A percentile compares a stretch with the other conserved stretches of the same genome.
Conservation (phyloP, 2,888 invertebrate species). For the Ariolimax columbianus region DNA sequence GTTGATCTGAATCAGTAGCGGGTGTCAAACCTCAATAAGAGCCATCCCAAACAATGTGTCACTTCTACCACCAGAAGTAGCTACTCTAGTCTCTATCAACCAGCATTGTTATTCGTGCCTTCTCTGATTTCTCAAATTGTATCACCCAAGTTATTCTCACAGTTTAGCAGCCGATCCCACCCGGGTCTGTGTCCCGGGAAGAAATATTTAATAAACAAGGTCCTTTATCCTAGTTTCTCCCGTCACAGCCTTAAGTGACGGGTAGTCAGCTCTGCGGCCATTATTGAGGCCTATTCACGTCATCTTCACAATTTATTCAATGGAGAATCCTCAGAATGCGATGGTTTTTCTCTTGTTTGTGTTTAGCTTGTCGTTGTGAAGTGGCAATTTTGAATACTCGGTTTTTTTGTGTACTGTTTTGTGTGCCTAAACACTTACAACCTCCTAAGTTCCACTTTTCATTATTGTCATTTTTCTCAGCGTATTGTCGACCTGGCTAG, state of each 20-base stretch:
- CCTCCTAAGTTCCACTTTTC: background rate
- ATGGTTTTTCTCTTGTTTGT: background rate
- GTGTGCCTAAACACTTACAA: background rate
- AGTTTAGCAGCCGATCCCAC: background rate
- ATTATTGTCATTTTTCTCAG: background rate
- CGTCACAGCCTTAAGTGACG: conserved; percentile 10
- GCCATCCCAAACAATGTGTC: conserved; percentile 9
- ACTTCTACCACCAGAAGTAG: background rate
- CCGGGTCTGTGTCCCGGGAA: background rate
- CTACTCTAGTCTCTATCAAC: background rate
- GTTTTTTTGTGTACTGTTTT: background rate
- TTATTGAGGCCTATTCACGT: background rate
- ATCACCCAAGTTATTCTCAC: background rate
- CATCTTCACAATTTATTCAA: background rate
- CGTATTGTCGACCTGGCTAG: background rate
- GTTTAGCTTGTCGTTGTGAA: background rate
- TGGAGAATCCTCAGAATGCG: background rate
- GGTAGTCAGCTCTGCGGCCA: background rate
- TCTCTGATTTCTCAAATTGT: conserved; percentile 1
- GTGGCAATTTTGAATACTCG: background rate
- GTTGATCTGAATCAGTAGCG: background rate
- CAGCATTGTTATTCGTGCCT: background rate
- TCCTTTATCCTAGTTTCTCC: background rate
- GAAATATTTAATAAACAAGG: conserved; percentile 30
- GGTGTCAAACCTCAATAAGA: conserved; percentile 24